Conservation (phyloP, 2,113 vertebrate genomes). For the Macrotus californicus region DNA sequence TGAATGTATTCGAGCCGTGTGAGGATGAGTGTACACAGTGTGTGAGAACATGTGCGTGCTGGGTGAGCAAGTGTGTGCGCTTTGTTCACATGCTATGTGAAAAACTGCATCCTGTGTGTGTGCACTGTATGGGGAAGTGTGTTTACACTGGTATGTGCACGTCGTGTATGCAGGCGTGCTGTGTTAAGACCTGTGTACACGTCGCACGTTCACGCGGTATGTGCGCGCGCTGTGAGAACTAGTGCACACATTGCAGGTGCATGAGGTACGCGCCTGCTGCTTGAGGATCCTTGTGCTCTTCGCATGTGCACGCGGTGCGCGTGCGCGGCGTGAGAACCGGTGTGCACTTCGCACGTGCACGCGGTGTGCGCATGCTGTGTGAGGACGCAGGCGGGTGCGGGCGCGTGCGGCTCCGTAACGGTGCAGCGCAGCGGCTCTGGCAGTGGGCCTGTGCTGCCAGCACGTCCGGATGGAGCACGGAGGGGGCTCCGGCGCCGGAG, state of each 20-base stretch:
- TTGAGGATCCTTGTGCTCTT: background rate
- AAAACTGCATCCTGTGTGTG: background rate
- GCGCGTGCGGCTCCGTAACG: slow-evolving; percentile 20
- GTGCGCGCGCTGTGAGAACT: background rate
- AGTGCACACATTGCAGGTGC: background rate
- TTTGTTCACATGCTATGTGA: background rate
- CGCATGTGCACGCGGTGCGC: background rate
- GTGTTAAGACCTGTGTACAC: background rate
- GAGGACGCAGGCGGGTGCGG: slow-evolving; percentile 36
- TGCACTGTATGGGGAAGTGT: background rate
- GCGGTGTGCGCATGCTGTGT: background rate
- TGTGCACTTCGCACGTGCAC: background rate
- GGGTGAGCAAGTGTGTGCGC: background rate
- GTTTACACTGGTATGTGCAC: background rate
- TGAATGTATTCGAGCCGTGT: background rate
- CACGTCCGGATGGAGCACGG: slow-evolving; percentile 23
- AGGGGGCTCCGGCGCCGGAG: background rate
- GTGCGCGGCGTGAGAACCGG: background rate
- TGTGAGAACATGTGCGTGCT: background rate
- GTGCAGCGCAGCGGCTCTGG: slow-evolving; percentile 39
- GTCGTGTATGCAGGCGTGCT: background rate
- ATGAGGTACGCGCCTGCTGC: background rate
- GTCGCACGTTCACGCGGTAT: background rate
- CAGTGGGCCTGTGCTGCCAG: slow-evolving; percentile 72
- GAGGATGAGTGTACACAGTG: background rate